Evolutionary conservation across 2,888 invertebrate species (phyloP).

Genomic region (Hetaerina titia): DNA sequence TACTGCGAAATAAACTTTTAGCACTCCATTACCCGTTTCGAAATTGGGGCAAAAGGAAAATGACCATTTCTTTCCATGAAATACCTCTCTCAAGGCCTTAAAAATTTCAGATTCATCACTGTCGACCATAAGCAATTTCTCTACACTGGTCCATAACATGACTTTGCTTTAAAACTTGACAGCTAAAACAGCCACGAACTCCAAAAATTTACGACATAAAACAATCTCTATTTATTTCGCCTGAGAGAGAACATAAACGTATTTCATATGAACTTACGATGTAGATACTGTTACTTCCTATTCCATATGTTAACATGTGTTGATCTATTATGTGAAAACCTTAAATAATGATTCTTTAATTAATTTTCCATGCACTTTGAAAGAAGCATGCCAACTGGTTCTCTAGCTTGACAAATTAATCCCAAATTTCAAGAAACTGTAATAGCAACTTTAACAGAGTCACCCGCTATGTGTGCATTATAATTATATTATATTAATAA

Average conservation of each 20-base stretch:
- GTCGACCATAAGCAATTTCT: conserved; percentile 38
- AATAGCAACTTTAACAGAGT: no score
- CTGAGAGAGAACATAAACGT: neutral
- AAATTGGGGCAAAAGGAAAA: conserved; percentile 15
- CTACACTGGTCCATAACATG: neutral
- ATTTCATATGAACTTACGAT: no score
- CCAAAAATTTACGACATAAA: neutral
- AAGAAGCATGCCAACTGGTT: no score
- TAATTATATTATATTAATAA: no score
- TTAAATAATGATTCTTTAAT: no score
- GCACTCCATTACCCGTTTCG: conserved; percentile 35
- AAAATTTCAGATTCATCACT: conserved; percentile 57
- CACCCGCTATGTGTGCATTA: no score
- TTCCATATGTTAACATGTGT: no score
- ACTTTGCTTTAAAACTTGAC: neutral
- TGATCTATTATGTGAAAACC: no score
- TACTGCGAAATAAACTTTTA: neutral
- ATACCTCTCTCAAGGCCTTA: conserved; percentile 10
- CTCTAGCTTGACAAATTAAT: no score
- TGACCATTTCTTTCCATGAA: conserved; percentile 13
- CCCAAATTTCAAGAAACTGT: no score
- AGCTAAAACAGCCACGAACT: neutral
- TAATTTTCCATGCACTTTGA: no score
- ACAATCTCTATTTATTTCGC: neutral
- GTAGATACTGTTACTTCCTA: no score